Base-by-base conservation (phyloP, 2,888 invertebrate species). In the Venustoraphidia nigricollis region DNA sequence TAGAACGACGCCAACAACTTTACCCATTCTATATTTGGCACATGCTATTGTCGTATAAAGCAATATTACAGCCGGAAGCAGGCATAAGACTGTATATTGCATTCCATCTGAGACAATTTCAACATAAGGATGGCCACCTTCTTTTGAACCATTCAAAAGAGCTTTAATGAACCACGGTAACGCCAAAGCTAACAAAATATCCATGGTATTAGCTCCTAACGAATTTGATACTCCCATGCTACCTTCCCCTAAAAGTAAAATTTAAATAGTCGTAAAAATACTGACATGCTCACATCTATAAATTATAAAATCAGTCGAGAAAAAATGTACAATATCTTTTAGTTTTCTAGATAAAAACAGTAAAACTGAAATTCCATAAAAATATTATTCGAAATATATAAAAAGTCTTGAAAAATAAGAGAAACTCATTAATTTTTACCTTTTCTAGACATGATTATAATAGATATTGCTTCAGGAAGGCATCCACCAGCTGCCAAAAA, bases 401-500 rank as follows among this genome's bases (percentile, higher is more conserved):
- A 17, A 17, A 17, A 4, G 17, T 27, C 6, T 27, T 27, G 27
- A 44, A 56, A 50, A 49, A 35, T 17, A 27, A 36, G 36, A 44
- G 34, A 3, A n/a, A 11, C 37, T 47, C 27, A 14, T 11, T 40
- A 9, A 14, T 14, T 43, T 63, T 60, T 67, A 89, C 92, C 93
- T 76, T 83, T 81, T 59, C 84, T 75, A 1, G 90, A 81, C 60
- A 92, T 86, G 53, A 94, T 87, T 36, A 85, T 77, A 58, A 90
- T 88, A 0, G 92, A 88, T 34, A 81, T 75, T 10, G 79, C 75
- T 64, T 84, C 94, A 0, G 94, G 94, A 56, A 94, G 74, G 56
- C 89, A 89, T 2, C 91, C 90, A 3, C 93, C 94, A 13, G 88
- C 88, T 0, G 93, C 91, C 51, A 93, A 69, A 59, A 94, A 85